Percentiles rank a stretch among this genome's conserved stretches.
Conservation (phyloP, 30 jellyfish, hydroid and myxozoan species). For the Hydra vulgaris region DNA sequence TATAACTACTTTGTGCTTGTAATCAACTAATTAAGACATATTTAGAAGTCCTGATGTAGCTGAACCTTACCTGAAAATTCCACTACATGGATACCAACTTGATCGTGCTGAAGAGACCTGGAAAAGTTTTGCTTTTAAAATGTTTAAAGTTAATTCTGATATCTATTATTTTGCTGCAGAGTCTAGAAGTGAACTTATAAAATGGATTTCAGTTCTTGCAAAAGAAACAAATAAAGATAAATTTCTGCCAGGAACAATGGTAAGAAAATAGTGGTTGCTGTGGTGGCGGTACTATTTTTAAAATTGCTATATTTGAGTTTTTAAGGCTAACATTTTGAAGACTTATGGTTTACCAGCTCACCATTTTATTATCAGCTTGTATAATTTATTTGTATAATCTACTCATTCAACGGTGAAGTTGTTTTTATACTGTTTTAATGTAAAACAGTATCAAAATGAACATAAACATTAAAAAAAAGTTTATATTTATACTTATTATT, state of each 20-base stretch:
- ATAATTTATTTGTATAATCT: too few species aligned
- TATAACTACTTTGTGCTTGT: not conserved
- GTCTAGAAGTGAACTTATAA: slow-evolving; percentile 55
- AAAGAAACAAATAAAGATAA: slow-evolving; percentile 53
- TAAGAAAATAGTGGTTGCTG: not conserved
- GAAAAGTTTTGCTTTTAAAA: slow-evolving; percentile 62
- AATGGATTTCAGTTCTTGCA: slow-evolving; percentile 76
- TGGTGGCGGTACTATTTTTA: not conserved
- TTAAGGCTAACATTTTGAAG: not conserved
- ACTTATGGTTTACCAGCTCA: not conserved
- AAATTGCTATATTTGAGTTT: not conserved
- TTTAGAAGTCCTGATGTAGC: slow-evolving; percentile 64
- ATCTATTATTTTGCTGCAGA: slow-evolving; percentile 89
- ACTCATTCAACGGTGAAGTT: too few species aligned
- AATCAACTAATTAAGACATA: not conserved
- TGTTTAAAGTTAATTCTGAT: slow-evolving; percentile 46
- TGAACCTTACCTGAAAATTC: slow-evolving; percentile 58
- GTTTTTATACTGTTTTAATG: too few species aligned
- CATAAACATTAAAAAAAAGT: too few species aligned
- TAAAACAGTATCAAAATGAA: too few species aligned
- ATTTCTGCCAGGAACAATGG: slow-evolving; percentile 10
- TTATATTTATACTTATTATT: too few species aligned
- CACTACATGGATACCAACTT: slow-evolving; percentile 55
- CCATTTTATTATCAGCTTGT: too few species aligned
- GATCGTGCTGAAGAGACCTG: slow-evolving; percentile 89